Evolutionary conservation across 2,113 vertebrate genomes (phyloP).

Genomic region (Micronycteris hirsuta): DNA sequence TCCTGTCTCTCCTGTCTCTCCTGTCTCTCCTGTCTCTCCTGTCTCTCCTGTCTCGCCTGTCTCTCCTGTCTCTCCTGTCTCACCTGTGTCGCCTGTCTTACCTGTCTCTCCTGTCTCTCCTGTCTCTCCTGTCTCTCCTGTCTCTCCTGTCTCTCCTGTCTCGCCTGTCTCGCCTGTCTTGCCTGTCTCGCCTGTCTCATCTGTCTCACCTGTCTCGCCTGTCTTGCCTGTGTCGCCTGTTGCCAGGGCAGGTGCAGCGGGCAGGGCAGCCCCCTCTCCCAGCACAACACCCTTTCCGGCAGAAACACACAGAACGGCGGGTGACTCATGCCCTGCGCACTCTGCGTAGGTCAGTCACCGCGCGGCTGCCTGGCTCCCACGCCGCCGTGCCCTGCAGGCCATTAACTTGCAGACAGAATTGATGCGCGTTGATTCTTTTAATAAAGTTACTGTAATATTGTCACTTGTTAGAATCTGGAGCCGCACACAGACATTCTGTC

Average conservation of each 20-base stretch:
- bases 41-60: no score
- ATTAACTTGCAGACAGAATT: conserved; percentile 30
- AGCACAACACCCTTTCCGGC: neutral
- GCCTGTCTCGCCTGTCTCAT: no score
- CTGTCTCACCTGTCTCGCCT: no score
- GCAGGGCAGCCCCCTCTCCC: rapidly evolving
- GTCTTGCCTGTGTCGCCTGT: neutral
- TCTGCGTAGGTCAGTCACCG: neutral
- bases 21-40: no score
- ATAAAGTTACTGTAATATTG: conserved; percentile 31
- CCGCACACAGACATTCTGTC: neutral
- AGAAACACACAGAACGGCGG: neutral
- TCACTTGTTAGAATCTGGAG: conserved; percentile 24
- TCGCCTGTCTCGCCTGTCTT: no score
- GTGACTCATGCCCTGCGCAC: rapidly evolving
- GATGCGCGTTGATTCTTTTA: conserved; percentile 17
- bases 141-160: no score
- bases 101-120: no score
- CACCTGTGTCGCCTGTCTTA: no score
- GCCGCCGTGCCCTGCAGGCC: neutral
- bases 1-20: no score
- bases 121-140: no score
- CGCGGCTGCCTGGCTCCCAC: neutral
- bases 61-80: no score
- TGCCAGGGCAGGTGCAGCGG: neutral